phyloP scores from a whole-genome alignment of 2,888 invertebrate species.

The Odontocolon sp. region DNA sequence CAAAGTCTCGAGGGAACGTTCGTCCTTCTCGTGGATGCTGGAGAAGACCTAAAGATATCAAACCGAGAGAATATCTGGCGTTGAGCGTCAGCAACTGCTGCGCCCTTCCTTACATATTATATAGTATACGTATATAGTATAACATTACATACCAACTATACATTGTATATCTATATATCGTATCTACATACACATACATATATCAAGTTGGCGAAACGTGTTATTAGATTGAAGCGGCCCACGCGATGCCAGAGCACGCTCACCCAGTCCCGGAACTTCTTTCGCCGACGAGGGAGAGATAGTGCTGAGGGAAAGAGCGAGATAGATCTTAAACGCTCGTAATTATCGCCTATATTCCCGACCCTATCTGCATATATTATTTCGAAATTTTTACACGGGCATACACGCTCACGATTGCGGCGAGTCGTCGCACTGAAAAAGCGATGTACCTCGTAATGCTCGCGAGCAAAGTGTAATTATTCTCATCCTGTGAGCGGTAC shows the following conservation, averaged over 20 bases:
- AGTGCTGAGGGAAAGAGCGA: constrained; percentile 46
- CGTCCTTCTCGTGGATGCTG: constrained; percentile 8
- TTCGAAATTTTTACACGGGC: constrained; percentile 54
- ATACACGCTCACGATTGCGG: neutral
- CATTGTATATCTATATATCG: constrained; percentile 16
- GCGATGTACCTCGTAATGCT: constrained; percentile 57
- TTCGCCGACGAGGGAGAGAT: constrained; percentile 43
- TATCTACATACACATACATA: constrained; percentile 31
- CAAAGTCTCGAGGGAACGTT: constrained; percentile 29
- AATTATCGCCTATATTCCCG: constrained; percentile 73
- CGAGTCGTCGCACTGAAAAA: constrained; percentile 44
- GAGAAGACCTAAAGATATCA: constrained; percentile 21
- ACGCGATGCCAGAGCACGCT: constrained; percentile 67
- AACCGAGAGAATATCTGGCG: constrained; percentile 37
- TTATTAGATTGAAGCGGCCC: constrained; percentile 76
- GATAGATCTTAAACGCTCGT: constrained; percentile 73
- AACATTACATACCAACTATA: constrained; percentile 24
- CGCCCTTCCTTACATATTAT: constrained; percentile 1
- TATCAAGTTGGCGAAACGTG: constrained; percentile 68
- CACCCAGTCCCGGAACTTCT: constrained; percentile 62
- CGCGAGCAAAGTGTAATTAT: constrained; percentile 70
- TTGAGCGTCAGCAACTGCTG: constrained; percentile 15
- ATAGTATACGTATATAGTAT: no score
- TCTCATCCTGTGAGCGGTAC: constrained; percentile 60
- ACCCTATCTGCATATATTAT: constrained; percentile 73